Base-by-base conservation (phyloP, 1,140 invertebrate species). In the Chrysoperla carnea region DNA sequence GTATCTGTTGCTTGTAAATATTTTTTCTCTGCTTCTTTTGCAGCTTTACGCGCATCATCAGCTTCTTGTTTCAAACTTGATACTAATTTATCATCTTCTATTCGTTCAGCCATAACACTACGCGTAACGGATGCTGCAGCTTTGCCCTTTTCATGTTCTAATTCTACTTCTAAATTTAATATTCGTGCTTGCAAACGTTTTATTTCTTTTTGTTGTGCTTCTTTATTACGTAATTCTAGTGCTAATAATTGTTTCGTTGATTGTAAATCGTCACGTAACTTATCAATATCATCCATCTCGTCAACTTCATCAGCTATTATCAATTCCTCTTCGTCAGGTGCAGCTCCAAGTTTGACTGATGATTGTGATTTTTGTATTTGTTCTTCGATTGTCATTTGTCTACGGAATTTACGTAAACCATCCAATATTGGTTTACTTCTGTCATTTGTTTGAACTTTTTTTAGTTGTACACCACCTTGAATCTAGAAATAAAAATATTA, bases 221-320 rank as follows among this genome's bases (percentile, higher is more conserved):
- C 82, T 56, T 86, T 88, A 52, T 86, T 86, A 55, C 84, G 70
- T 46, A 90, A 61, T 63, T 91, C 87, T 36, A 87, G 64, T 2
- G 85, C 84, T 45, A 91, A 62, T 69, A 90, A 79, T 62, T 90
- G 85, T 62, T 91, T 91, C 2, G 84, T 88, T 43, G 84, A 88
- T 57, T 90, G 86, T 31, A 91, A 67, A 59, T 90, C 87, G 52
- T 91, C 87, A 45, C 86, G 70, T n/a, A 88, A 77, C 56, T 82
- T 84, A 52, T 90, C 85, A 50, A 89, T 89, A 50, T 91, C 85
- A 47, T 91, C 85, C 70, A 85, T 73, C 50, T 87, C 84, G 53
- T 85, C 82, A 14, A 76, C 72, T 51, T 82, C 76, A 39, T 73
- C 73, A 33, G 70, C 64, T 15, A 70, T 11, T 40, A 12, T 6